Evolutionary conservation across 2,888 invertebrate genomes (phyloP).

Genomic region (Macaria liturata): DNA sequence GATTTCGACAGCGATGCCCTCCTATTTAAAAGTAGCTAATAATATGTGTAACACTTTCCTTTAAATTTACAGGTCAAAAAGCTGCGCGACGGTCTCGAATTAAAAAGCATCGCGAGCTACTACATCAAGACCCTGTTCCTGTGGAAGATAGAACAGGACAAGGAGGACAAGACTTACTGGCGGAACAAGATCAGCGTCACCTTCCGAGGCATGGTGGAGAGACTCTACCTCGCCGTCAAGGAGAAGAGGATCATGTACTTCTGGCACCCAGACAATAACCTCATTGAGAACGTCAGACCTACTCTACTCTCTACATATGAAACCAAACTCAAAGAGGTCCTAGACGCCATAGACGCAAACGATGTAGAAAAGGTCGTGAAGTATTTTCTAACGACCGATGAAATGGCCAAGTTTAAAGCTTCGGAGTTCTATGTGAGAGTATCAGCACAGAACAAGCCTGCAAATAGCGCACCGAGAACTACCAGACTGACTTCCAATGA

Average conservation of each 20-base stretch:
- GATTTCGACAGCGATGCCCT: too few species aligned
- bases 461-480: background rate
- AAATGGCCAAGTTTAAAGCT: slow-evolving; percentile 52
- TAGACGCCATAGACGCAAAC: slow-evolving; percentile 59
- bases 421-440: slow-evolving; percentile 57
- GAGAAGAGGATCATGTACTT: slow-evolving; percentile 61
- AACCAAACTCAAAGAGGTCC: slow-evolving; percentile 60
- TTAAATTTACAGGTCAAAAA: slow-evolving; percentile 68
- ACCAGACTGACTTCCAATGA: background rate
- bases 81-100: slow-evolving; percentile 69
- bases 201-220: slow-evolving; percentile 62
- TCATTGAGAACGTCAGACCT: slow-evolving; percentile 59
- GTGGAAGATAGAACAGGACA: slow-evolving; percentile 61
- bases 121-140: slow-evolving; percentile 83
- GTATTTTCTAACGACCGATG: slow-evolving; percentile 52
- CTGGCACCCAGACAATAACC: slow-evolving; percentile 64
- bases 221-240: slow-evolving; percentile 52
- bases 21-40: too few species aligned
- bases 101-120: slow-evolving; percentile 79
- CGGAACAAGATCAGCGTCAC: slow-evolving; percentile 55
- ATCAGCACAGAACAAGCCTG: slow-evolving; percentile 10
- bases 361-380: slow-evolving; percentile 53
- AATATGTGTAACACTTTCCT: slow-evolving; percentile 29
- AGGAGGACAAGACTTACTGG: slow-evolving; percentile 62
- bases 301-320: slow-evolving; percentile 54